Evolutionary conservation across 1,140 invertebrate species (phyloP).

Genomic region (Eumaeus atala): DNA sequence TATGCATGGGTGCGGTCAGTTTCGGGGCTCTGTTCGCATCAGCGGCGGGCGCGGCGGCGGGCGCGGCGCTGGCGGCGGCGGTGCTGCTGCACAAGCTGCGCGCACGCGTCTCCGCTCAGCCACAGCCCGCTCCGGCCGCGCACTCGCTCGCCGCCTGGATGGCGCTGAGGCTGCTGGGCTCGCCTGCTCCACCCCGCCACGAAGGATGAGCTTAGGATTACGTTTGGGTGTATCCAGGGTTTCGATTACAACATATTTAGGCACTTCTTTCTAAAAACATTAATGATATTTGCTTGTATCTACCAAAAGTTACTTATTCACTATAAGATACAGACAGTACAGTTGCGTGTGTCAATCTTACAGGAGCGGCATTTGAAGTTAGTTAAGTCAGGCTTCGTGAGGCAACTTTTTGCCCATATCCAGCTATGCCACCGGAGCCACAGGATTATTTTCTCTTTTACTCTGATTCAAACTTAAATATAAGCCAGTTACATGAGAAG

Average conservation of each 20-base stretch:
- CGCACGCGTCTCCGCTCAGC: constrained; percentile 74
- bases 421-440: no score
- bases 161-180: constrained; percentile 79
- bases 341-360: no score
- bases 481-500: no score
- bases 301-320: no score
- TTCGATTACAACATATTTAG: not conserved
- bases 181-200: constrained; percentile 61
- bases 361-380: no score
- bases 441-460: no score
- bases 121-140: constrained; percentile 74
- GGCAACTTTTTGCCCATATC: no score
- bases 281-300: no score
- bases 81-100: constrained; percentile 84
- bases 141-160: constrained; percentile 83
- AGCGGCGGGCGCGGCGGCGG: constrained; percentile 87
- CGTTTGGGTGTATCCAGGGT: no score
- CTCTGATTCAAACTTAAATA: no score
- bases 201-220: constrained; percentile 32
- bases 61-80: constrained; percentile 85
- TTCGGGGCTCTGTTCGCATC: constrained; percentile 92
- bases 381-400: no score
- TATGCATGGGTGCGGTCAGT: constrained; percentile 90
- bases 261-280: not conserved
- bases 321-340: no score